phyloP scores from a whole-genome alignment of 2,113 vertebrate genomes.

The Cryptomyrus ogoouensis region DNA sequence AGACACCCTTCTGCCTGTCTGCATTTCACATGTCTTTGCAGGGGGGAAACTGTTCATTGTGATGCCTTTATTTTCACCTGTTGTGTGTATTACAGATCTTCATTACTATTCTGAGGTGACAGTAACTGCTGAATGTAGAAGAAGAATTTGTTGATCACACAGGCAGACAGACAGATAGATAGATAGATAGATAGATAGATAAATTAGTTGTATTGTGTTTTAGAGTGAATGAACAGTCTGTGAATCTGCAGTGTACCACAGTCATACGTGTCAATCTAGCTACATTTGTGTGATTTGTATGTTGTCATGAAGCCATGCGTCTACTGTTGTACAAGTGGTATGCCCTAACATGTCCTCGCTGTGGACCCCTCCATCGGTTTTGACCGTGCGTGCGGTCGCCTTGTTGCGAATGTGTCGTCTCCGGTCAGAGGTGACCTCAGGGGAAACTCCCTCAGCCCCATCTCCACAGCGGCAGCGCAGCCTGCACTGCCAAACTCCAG shows the following conservation, averaged over 20 bases:
- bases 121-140: background rate
- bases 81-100: background rate
- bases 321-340: background rate
- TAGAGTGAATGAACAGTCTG: too few relatives aligned
- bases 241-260: too few relatives aligned
- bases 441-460: background rate
- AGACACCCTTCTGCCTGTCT: background rate
- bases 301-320: background rate
- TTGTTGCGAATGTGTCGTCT: background rate
- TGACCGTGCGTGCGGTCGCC: background rate
- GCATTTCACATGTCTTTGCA: background rate
- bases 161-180: background rate
- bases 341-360: too few relatives aligned
- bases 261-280: too few relatives aligned
- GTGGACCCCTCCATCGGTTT: too few relatives aligned
- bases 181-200: too few relatives aligned
- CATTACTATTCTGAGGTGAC: background rate
- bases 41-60: background rate
- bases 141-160: background rate
- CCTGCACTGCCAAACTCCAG: constrained; percentile 26
- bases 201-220: too few relatives aligned
- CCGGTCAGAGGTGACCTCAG: background rate
- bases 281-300: background rate
- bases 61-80: background rate
- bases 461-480: background rate